phyloP scores from a whole-genome alignment of 2,113 vertebrate genomes.

The Anoplopoma fimbria region DNA sequence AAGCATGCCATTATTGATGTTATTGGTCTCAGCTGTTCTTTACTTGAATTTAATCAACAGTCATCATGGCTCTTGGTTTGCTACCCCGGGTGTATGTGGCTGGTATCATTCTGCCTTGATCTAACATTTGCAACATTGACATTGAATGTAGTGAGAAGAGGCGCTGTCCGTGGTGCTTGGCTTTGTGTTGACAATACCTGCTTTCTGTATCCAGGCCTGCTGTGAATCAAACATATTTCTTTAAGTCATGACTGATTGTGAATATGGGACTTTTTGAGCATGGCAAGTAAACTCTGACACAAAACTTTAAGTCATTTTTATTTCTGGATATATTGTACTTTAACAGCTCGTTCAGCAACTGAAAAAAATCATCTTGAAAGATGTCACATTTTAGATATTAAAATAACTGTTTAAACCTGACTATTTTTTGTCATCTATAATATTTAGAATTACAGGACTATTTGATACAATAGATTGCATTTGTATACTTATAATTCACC shows the following conservation, averaged over 20 bases:
- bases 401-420: neutral
- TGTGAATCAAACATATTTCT: neutral
- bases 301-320: rapidly evolving
- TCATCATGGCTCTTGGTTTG: neutral
- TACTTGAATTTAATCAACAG: neutral
- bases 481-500: neutral
- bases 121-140: neutral
- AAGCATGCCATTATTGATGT: neutral
- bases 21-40: neutral
- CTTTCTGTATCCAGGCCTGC: neutral
- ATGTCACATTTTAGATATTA: too few species aligned
- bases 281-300: neutral
- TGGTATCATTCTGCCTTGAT: neutral
- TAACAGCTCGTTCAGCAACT: neutral
- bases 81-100: rapidly evolving
- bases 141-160: neutral
- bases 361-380: rapidly evolving
- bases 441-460: neutral
- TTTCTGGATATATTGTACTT: neutral
- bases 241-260: neutral
- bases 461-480: neutral
- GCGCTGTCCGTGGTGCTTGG: neutral
- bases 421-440: too few species aligned
- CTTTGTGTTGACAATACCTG: neutral
- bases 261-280: neutral